Conservation (phyloP, 2,797 vertebrate species). For the Labroides dimidiatus region DNA sequence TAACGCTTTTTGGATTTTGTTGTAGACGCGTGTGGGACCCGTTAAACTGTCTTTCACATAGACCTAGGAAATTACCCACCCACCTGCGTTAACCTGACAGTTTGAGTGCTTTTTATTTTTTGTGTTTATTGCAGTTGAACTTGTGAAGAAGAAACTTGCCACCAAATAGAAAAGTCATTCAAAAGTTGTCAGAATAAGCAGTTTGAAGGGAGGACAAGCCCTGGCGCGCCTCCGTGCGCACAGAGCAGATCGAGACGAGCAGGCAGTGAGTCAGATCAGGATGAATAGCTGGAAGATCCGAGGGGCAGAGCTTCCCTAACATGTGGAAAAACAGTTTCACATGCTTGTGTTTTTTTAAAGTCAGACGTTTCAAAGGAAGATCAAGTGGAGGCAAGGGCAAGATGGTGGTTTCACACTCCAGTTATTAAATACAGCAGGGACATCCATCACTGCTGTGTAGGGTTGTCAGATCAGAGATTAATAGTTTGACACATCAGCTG, state of each 20-base stretch:
- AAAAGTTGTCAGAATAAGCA: background rate
- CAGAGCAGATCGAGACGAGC: constrained; percentile 6
- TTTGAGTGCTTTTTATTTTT: background rate
- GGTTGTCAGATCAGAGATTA: too few relatives aligned
- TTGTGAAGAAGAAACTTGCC: background rate
- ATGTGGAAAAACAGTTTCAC: constrained; percentile 51
- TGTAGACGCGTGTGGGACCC: background rate
- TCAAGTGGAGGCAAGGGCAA: background rate
- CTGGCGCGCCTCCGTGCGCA: constrained; percentile 15
- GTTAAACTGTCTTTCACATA: background rate
- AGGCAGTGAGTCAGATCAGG: constrained; percentile 55
- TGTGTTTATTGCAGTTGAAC: background rate
- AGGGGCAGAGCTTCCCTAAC: constrained; percentile 25
- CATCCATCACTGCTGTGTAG: too few relatives aligned
- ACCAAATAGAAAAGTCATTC: background rate
- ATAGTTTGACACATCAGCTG: too few relatives aligned
- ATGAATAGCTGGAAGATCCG: constrained; percentile 41
- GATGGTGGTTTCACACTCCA: too few relatives aligned
- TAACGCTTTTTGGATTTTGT: background rate
- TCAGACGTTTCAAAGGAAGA: constrained; percentile 29
- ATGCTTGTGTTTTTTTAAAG: background rate
- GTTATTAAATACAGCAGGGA: too few relatives aligned
- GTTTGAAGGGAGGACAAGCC: constrained; percentile 31
- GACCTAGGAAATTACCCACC: constrained; percentile 10
- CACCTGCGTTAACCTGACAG: constrained; percentile 8